phyloP scores from a whole-genome alignment of 2,797 vertebrate genomes.

The Erethizon dorsatum region DNA sequence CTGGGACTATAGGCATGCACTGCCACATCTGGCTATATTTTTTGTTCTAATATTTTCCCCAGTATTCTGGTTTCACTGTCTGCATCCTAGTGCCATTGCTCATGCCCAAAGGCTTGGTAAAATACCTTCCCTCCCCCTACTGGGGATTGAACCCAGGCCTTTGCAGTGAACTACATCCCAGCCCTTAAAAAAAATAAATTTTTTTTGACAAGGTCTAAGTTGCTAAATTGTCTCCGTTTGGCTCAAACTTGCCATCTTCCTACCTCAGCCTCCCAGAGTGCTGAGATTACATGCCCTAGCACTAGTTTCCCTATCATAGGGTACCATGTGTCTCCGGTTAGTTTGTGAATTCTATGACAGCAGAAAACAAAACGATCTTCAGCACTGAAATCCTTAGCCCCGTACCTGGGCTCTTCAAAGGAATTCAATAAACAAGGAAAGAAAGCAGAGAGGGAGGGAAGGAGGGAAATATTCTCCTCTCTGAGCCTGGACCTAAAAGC shows the following conservation, averaged over 20 bases:
- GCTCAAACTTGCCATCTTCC: not conserved
- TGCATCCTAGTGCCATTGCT: fast-evolving
- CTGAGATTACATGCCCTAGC: not conserved
- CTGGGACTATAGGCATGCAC: not conserved
- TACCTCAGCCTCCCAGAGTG: not conserved
- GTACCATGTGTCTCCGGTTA: fast-evolving
- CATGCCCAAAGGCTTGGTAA: not conserved
- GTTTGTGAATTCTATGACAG: not conserved
- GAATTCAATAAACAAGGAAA: not conserved
- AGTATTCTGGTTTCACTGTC: not conserved
- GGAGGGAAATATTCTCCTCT: not conserved
- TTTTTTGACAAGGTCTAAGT: not conserved
- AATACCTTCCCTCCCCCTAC: not conserved
- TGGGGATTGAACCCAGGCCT: not conserved
- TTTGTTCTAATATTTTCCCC: not conserved
- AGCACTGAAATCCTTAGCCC: not conserved
- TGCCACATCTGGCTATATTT: not conserved
- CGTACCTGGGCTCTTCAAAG: not conserved
- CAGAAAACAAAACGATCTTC: not conserved
- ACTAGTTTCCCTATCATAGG: fast-evolving
- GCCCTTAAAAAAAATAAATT: not conserved
- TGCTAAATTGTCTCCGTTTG: not conserved
- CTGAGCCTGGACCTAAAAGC: not conserved
- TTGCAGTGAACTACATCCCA: not conserved
- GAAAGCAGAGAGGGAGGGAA: no score